Percentiles rank a stretch among this genome's conserved stretches.
Conservation (phyloP, 2,888 invertebrate genomes). For the Pasiphila rectangulata region DNA sequence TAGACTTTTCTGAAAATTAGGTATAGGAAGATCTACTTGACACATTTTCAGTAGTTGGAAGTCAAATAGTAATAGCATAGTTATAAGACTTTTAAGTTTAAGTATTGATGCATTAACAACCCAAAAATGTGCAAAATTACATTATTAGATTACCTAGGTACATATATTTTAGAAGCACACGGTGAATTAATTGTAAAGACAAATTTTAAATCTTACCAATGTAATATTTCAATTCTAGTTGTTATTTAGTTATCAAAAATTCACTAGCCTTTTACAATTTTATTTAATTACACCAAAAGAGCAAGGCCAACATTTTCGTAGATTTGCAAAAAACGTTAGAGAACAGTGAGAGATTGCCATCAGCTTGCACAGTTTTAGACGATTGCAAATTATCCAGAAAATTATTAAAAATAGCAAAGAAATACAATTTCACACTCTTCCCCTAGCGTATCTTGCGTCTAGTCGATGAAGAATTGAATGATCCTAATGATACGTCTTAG, state of each 20-base stretch:
- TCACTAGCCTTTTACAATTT: slow-evolving; percentile 80
- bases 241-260: slow-evolving; percentile 78
- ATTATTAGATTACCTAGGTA: slow-evolving; percentile 22
- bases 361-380: slow-evolving; percentile 26
- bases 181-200: slow-evolving; percentile 42
- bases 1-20: no score
- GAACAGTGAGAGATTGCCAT: slow-evolving; percentile 40
- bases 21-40: background rate
- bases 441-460: slow-evolving; percentile 37
- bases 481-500: slow-evolving; percentile 29
- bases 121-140: slow-evolving; percentile 12
- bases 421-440: slow-evolving; percentile 40
- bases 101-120: slow-evolving; percentile 3
- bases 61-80: background rate
- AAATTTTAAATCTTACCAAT: slow-evolving; percentile 59
- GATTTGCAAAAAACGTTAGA: slow-evolving; percentile 48
- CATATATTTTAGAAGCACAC: slow-evolving; percentile 25
- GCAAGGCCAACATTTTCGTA: slow-evolving; percentile 69
- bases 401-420: slow-evolving; percentile 4
- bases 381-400: background rate
- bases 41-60: background rate
- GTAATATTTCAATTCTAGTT: slow-evolving; percentile 73
- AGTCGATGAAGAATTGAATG: slow-evolving; percentile 37
- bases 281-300: slow-evolving; percentile 69
- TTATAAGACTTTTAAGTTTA: background rate